Percentiles rank a stretch among this genome's conserved stretches.
These are phyloP conservation scores for Drosophila suzukii DNA, from an alignment of 1,140 invertebrate genomes.

Conservation along the genomic window DNA sequence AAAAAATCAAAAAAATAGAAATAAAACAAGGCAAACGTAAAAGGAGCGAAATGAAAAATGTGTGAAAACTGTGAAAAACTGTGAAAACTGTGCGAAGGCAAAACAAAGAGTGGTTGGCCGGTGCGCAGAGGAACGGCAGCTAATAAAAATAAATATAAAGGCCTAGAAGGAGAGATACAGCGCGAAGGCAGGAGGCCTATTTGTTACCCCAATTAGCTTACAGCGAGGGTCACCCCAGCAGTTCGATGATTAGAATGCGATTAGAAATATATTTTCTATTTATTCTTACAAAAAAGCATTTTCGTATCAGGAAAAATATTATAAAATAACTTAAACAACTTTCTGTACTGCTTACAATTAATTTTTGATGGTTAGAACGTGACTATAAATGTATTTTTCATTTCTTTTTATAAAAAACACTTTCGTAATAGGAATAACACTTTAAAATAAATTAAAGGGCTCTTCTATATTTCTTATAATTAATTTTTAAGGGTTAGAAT, in stretches of 20 bases:
- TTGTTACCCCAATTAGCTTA: slow-evolving; percentile 41
- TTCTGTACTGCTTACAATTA: no score
- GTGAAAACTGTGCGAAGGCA: slow-evolving; percentile 20
- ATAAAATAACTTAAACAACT: no score
- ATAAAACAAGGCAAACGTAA: slow-evolving; percentile 13
- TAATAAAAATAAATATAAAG: slow-evolving; percentile 46
- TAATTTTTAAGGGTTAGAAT: no score
- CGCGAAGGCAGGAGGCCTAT: slow-evolving; percentile 12
- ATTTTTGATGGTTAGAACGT: no score
- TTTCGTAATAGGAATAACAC: no score
- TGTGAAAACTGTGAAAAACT: slow-evolving; percentile 44
- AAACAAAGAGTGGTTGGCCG: background rate
- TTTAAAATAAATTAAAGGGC: no score
- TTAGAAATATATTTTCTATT: background rate
- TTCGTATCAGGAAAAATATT: background rate
- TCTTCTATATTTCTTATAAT: no score
- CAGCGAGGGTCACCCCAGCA: slow-evolving; percentile 3
- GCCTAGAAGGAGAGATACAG: slow-evolving; percentile 5
- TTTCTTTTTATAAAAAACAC: no score
- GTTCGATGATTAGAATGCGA: background rate
- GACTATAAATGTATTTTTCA: no score
- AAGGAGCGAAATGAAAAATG: slow-evolving; percentile 31
- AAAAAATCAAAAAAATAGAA: slow-evolving; percentile 3
- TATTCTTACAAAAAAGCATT: no score
- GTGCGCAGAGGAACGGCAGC: slow-evolving; percentile 7